Base-by-base conservation (phyloP, 2,888 invertebrate genomes). In the Drosophila neotestacea region DNA sequence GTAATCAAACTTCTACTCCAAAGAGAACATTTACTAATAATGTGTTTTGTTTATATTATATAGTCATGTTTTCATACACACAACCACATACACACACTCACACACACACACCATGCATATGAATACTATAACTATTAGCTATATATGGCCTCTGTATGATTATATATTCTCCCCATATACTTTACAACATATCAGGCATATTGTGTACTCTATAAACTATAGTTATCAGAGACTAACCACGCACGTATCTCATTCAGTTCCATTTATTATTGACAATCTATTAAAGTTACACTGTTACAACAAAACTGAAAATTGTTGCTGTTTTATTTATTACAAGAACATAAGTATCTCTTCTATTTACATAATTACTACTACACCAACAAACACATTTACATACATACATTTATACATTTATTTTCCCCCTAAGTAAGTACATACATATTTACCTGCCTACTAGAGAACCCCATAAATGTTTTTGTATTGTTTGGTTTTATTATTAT, bases 251-350 rank as follows among this genome's bases (percentile, higher is more conserved):
- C 86, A 83, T 81, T 70, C 60, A 73, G 51, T 68, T 79, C 50
- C 84, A 81, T 84, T 68, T 71, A 55, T 48, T 74, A 77, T 63
- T 77, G 69, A 64, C 55, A 73, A 71, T 47, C 75, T 86, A 84
- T 84, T 84, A 84, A 84, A 84, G 87, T 77, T 86, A 86, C 86
- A 86, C 85, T 79, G 74, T 77, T 79, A 61, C 80, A 81, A 74
- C 48, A 48, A 80, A 84, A 84, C 70, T 71, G 73, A 77, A 86
- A 55, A 83, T 81, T 83, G 77, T 83, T 86, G 83, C 87, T 84
- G 83, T 84, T 84, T 84, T 84, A 84, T 84, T 84, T 84, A 86
- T 75, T 70, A 68, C 54, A 69, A 73, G 46, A 39, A 58, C 30
- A 70, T 62, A 68, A 50, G 73, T 59, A 51, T 46, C 61, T 51